A percentile compares a stretch with the other conserved stretches of the same genome.
phyloP scores from a whole-genome alignment of 2,113 vertebrate genomes.

The Diadophis punctatus region DNA sequence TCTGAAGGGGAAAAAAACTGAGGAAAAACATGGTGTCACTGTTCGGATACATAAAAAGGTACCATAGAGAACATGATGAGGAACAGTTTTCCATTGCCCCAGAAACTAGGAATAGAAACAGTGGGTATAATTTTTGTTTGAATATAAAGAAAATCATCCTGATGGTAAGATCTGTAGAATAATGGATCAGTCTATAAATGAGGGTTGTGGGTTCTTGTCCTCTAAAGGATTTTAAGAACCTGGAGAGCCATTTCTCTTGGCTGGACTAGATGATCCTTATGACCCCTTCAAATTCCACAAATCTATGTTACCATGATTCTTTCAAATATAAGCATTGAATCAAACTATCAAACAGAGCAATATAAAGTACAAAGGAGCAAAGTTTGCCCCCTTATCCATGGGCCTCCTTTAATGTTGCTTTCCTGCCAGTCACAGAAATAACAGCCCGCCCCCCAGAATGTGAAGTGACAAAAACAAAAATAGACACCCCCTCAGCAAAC shows the following conservation, averaged over 20 bases:
- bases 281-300: background rate
- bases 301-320: background rate
- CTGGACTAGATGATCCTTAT: background rate
- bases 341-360: background rate
- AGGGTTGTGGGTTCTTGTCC: background rate
- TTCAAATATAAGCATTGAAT: background rate
- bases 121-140: background rate
- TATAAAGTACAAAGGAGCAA: background rate
- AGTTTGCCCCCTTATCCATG: background rate
- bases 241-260: background rate
- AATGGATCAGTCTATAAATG: background rate
- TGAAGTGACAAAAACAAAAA: background rate
- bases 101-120: background rate
- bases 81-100: background rate
- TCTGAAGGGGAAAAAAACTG: background rate
- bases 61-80: background rate
- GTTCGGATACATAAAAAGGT: background rate
- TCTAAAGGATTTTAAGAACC: background rate
- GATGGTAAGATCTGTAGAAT: background rate
- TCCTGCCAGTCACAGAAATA: background rate
- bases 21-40: background rate
- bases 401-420: background rate
- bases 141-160: background rate
- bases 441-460: background rate
- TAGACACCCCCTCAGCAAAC: background rate